phyloP scores from a whole-genome alignment of 2,888 invertebrate species.

The Emmelina monodactyla region DNA sequence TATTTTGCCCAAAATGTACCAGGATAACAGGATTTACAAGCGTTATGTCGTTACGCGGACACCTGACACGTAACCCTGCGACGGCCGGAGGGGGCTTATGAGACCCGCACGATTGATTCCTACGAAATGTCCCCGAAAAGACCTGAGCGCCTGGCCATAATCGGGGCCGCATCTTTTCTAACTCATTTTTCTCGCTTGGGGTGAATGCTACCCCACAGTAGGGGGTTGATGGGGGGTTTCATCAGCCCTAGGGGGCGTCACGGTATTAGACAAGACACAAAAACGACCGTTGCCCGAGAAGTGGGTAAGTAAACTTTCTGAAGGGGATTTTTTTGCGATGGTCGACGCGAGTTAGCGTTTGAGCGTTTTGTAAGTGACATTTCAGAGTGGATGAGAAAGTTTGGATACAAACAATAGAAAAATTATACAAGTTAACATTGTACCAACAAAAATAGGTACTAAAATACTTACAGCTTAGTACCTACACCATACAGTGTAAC shows the following conservation, averaged over 20 bases:
- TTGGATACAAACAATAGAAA: too few relatives aligned
- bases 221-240: constrained; percentile 27
- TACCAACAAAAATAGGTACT: too few relatives aligned
- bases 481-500: too few relatives aligned
- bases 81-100: constrained; percentile 28
- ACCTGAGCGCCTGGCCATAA: constrained; percentile 52
- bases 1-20: constrained; percentile 16
- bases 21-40: constrained; percentile 26
- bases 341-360: too few relatives aligned
- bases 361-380: constrained; percentile 20
- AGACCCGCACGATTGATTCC: constrained; percentile 50
- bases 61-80: constrained; percentile 32
- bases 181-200: constrained; percentile 65
- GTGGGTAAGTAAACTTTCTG: constrained; percentile 51
- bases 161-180: constrained; percentile 64
- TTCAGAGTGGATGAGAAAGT: constrained; percentile 10
- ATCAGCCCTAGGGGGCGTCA: constrained; percentile 54
- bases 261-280: constrained; percentile 66
- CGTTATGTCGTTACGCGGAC: constrained; percentile 15
- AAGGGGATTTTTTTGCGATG: constrained; percentile 35
- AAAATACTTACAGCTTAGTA: too few relatives aligned
- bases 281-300: constrained; percentile 54
- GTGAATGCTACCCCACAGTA: constrained; percentile 24
- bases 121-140: constrained; percentile 54
- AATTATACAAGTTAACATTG: too few relatives aligned